Evolutionary conservation across 2,888 invertebrate species (phyloP).

Genomic region (Erebia palarica): DNA sequence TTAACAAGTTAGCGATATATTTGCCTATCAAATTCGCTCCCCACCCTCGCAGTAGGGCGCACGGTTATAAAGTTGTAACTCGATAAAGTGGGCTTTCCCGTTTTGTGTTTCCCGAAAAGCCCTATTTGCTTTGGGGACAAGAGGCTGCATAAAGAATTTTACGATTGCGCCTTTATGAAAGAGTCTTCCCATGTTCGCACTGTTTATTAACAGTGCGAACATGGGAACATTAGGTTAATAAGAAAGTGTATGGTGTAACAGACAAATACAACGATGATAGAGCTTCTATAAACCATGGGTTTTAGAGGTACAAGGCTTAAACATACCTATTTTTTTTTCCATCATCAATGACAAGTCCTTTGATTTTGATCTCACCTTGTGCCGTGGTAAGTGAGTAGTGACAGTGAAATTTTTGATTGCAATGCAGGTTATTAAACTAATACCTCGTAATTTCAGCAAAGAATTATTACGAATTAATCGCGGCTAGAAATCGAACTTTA

Average conservation of each 20-base stretch:
- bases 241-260: not conserved
- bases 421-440: too few species aligned
- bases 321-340: not conserved
- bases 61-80: slow-evolving; percentile 40
- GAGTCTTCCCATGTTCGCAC: not conserved
- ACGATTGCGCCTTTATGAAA: slow-evolving; percentile 6
- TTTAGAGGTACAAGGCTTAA: not conserved
- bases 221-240: not conserved
- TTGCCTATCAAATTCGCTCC: slow-evolving; percentile 33
- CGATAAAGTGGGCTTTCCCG: slow-evolving; percentile 41
- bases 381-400: too few species aligned
- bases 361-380: too few species aligned
- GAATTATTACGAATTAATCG: too few species aligned
- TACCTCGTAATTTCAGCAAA: too few species aligned
- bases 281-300: not conserved
- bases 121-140: slow-evolving; percentile 11
- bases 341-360: too few species aligned
- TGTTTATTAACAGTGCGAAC: too few species aligned
- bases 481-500: too few species aligned
- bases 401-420: too few species aligned
- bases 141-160: slow-evolving; percentile 14
- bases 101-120: slow-evolving; percentile 31
- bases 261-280: not conserved
- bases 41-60: slow-evolving; percentile 27
- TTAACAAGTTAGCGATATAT: slow-evolving; percentile 28